These are phyloP conservation scores for Halichoerus grypus DNA, from an alignment of 2,113 vertebrate species.

Conservation along the genomic window DNA sequence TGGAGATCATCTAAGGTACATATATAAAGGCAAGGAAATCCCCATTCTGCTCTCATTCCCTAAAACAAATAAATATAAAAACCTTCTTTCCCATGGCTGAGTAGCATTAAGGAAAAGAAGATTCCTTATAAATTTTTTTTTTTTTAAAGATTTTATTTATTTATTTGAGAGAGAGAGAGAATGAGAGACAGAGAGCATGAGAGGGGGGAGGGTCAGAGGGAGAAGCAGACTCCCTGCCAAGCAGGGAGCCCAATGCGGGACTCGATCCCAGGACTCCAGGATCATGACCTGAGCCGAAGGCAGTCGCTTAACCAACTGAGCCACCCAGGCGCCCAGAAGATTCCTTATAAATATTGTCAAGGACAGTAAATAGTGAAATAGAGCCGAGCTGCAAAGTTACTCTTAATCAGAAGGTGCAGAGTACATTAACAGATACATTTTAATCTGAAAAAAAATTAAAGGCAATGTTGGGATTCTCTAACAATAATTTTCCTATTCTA, in stretches of 20 bases:
- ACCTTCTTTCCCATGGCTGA: neutral
- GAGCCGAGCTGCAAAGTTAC: neutral
- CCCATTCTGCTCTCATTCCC: neutral
- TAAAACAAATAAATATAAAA: constrained; percentile 46
- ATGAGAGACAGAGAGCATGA: too few species aligned
- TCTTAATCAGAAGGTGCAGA: constrained; percentile 12
- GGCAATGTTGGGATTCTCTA: neutral
- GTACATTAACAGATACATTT: neutral
- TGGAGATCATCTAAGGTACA: neutral
- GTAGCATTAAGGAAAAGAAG: neutral
- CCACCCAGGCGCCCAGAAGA: neutral
- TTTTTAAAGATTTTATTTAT: too few species aligned
- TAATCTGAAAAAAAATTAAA: neutral
- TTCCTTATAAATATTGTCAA: neutral
- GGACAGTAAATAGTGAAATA: neutral
- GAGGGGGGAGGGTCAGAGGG: too few species aligned
- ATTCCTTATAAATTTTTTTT: neutral
- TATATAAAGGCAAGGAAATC: neutral
- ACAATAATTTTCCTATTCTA: neutral
- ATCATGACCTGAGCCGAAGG: too few species aligned
- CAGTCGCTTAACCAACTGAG: too few species aligned
- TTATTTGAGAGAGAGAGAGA: too few species aligned
- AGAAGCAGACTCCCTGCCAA: too few species aligned
- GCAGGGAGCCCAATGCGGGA: too few species aligned
- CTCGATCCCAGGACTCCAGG: too few species aligned